These are phyloP conservation scores for Zootermopsis nevadensis DNA, from an alignment of 2,888 invertebrate genomes.

Conservation along the genomic window DNA sequence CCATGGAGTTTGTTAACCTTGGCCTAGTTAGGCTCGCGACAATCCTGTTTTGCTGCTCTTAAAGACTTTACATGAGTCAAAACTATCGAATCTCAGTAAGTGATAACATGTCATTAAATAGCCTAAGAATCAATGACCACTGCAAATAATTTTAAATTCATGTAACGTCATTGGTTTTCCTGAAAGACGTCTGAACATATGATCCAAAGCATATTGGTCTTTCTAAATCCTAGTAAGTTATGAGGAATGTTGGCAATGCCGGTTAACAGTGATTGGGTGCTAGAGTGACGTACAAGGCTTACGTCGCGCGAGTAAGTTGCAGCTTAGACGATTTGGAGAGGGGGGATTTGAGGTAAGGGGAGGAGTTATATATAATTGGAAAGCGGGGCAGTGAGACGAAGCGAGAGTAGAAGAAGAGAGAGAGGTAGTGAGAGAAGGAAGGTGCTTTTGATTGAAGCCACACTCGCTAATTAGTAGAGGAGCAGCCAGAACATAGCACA, in stretches of 20 bases:
- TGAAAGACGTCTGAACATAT: too few species aligned
- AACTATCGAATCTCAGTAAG: too few species aligned
- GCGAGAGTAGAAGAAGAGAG: conserved; percentile 32
- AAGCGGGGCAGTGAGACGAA: conserved; percentile 44
- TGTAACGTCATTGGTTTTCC: too few species aligned
- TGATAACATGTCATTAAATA: too few species aligned
- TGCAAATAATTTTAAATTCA: too few species aligned
- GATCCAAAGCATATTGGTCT: too few species aligned
- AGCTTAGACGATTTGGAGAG: neutral
- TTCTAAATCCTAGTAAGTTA: conserved; percentile 1
- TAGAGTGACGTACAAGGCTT: conserved; percentile 24
- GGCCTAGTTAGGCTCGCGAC: too few species aligned
- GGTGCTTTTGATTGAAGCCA: conserved; percentile 54
- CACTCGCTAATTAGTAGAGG: conserved; percentile 54
- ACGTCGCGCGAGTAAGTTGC: neutral
- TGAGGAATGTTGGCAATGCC: conserved; percentile 11
- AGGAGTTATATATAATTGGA: conserved; percentile 50
- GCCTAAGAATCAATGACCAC: too few species aligned
- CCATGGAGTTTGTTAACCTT: too few species aligned
- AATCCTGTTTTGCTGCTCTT: too few species aligned
- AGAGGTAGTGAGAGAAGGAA: conserved; percentile 40
- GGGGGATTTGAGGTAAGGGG: conserved; percentile 36
- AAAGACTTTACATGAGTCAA: too few species aligned
- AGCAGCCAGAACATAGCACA: conserved; percentile 46
- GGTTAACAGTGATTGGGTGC: neutral